Conservation (phyloP, 2,797 vertebrate genomes). For the Platalea minor region DNA sequence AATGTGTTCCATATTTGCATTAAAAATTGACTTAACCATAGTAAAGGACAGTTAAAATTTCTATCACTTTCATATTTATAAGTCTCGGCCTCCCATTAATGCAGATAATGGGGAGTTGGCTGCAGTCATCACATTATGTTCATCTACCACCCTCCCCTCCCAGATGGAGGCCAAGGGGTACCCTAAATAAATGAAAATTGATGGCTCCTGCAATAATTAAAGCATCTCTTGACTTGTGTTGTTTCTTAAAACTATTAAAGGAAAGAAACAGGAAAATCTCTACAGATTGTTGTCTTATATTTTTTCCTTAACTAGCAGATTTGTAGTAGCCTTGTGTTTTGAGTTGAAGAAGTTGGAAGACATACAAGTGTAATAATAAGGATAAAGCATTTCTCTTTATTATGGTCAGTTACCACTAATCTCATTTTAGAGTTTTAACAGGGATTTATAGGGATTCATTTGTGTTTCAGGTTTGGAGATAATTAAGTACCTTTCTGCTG, state of each 20-base stretch:
- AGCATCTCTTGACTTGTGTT: background rate
- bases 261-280: background rate
- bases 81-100: background rate
- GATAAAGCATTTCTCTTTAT: constrained; percentile 28
- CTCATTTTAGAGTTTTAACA: constrained; percentile 11
- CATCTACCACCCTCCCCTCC: background rate
- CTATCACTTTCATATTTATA: background rate
- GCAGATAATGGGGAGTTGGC: background rate
- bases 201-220: background rate
- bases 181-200: background rate
- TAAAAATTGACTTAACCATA: background rate
- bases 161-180: background rate
- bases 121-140: background rate
- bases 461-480: constrained; percentile 34
- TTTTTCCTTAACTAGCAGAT: background rate
- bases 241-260: background rate
- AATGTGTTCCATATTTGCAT: background rate
- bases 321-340: background rate
- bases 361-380: background rate
- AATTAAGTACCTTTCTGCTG: constrained; percentile 49
- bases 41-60: background rate
- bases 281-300: background rate
- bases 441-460: constrained; percentile 51
- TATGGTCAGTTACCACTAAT: constrained; percentile 48
- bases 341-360: background rate